phyloP scores from a whole-genome alignment of 2,888 invertebrate species.

The Heliconius erato region DNA sequence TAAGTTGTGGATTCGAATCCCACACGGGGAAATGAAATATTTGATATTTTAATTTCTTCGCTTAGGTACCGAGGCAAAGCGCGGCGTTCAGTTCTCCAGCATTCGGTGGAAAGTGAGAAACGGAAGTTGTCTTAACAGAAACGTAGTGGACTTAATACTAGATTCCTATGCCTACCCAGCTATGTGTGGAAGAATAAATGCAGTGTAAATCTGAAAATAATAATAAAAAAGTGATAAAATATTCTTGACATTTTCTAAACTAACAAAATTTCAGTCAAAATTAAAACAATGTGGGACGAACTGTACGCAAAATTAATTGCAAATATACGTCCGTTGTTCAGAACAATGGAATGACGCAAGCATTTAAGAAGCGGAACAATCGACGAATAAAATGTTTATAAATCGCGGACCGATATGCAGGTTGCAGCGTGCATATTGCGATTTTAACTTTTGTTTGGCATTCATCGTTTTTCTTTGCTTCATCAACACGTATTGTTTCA shows the following conservation, averaged over 20 bases:
- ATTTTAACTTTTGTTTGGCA: conserved; percentile 60
- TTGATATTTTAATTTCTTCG: too few relatives aligned
- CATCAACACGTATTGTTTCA: conserved; percentile 46
- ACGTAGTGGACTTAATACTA: too few relatives aligned
- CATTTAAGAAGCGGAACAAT: conserved; percentile 76
- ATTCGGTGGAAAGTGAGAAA: too few relatives aligned
- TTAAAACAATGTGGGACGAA: conserved; percentile 48
- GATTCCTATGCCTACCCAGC: too few relatives aligned
- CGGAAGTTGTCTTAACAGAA: too few relatives aligned
- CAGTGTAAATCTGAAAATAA: too few relatives aligned
- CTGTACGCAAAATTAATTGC: conserved; percentile 40
- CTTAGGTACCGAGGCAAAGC: too few relatives aligned
- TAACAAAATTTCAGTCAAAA: background rate
- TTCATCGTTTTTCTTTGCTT: conserved; percentile 52
- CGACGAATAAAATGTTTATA: conserved; percentile 80
- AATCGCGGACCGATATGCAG: conserved; percentile 71
- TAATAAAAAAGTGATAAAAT: background rate
- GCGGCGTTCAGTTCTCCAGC: too few relatives aligned
- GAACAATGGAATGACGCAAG: conserved; percentile 77
- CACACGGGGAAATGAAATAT: too few relatives aligned
- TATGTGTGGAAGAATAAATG: too few relatives aligned
- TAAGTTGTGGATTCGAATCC: too few relatives aligned
- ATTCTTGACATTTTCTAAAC: background rate
- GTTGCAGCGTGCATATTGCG: conserved; percentile 57
- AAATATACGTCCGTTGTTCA: conserved; percentile 38